Evolutionary conservation across 1,140 invertebrate genomes (phyloP), one percentile per base, ranked within the genome.

Genomic region (Anthonomus grandis): DNA sequence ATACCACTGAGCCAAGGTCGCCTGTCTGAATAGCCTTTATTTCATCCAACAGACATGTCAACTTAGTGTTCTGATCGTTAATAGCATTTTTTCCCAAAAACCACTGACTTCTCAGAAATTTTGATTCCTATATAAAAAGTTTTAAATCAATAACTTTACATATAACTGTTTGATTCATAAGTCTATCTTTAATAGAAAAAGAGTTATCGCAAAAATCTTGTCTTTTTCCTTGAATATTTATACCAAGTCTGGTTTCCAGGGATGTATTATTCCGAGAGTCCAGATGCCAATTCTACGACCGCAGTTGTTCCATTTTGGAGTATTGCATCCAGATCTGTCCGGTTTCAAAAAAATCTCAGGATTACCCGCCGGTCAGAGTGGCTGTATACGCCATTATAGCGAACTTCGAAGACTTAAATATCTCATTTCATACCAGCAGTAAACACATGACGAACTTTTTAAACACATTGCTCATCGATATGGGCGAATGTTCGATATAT

Each of bases 361-460:
- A 64, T 31, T 60, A 50, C 15, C 66, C 66, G 3, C 59, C 66
- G 4, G 10, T 62, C 9, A 60, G 55, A 27, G 13, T 64, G 3
- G 51, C 56, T 5, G 53, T 64, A 19, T 68, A 57, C 45, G 66
- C 66, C 1, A 59, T 64, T 21, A 13, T 67, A 9, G 63, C 60
- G 1, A 48, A 59, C n/a, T 12, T 41, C n/a, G 46, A 60, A 10
- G 61, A 63, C 9, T 23, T 68, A 13, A 53, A 24, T n/a, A 25
- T 69, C 4, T 36, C 19, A 2, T n/a, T n/a, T n/a, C 52, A 50
- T 41, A 22, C 6, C 5, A 17, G 25, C 6, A 47, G 24, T 10
- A 18, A 10, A 21, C 27, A 36, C 44, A n/a, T 31, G 6, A 46
- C 21, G 10, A 52, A 54, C 36, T 47, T 51, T 37, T 44, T 47